Base-by-base conservation (phyloP, 1,140 invertebrate genomes). In the Bombus terrestris region DNA sequence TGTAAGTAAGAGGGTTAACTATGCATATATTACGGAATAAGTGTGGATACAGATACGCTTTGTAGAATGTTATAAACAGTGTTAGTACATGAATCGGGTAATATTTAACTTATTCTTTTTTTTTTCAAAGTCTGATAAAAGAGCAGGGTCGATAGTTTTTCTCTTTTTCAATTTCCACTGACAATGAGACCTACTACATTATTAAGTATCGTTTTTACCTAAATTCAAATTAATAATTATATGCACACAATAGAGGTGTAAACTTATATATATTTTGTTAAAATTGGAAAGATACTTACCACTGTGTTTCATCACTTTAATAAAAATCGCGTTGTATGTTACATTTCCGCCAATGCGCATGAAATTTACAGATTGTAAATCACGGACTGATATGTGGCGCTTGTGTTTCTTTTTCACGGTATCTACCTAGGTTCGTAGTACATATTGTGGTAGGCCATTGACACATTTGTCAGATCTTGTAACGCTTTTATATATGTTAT, bases 391-490 rank as follows among this genome's bases (percentile, higher is more conserved):
- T 13, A 28, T 1, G 35, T 41, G 2, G 25, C 1, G 15, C 39
- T 39, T 15, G 5, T 25, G 3, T 25, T 22, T 69, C 18, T 37
- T 37, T 12, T 18, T 37, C 3, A 3, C 22, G 3, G 22, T 69
- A 37, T 1, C n/a, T 22, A 25, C 3, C 32, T 35, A 66, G 8
- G n/a, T 59, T 73, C 18, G 47, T 53, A 8, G 18, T 53, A 53
- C 47, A 74, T 35, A 41, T 73, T 25, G 8, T 28, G 69, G 47
- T 53, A 57, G 72, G 43, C 68, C 81, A 80, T 72, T 22, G 41
- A 71, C 37, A 2, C 62, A 39, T 69, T 87, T 88, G 84, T 81
- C 37, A 39, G 8, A 39, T 35, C 76, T 43, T 57, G 0, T 43
- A 62, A 18, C 15, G 9, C 22, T 13, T 25, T 22, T 32, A 39